phyloP scores from a whole-genome alignment of 1,140 invertebrate species.

The Cardiocondyla obscurior region DNA sequence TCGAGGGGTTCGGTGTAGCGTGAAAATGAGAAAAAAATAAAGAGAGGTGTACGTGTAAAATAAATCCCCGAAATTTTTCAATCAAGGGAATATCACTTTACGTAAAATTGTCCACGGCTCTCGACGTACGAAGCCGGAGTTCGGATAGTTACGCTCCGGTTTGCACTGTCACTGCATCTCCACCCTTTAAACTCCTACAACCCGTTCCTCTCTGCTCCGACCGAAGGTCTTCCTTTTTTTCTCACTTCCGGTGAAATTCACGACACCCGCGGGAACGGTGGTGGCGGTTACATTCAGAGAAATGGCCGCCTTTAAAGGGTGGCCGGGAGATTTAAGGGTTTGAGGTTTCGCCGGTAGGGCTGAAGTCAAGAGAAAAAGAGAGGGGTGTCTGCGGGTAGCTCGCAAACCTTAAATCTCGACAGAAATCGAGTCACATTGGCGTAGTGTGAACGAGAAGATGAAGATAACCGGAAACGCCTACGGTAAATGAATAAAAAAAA shows the following conservation, averaged over 20 bases:
- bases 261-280: slow-evolving; percentile 61
- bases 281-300: slow-evolving; percentile 58
- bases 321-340: slow-evolving; percentile 58
- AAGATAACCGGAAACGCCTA: slow-evolving; percentile 63
- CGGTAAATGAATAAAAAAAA: slow-evolving; percentile 63
- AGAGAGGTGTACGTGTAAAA: not conserved
- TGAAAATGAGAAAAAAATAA: not conserved
- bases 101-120: not conserved
- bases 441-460: slow-evolving; percentile 59
- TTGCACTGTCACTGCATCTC: slow-evolving; percentile 7
- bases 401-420: slow-evolving; percentile 59
- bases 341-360: slow-evolving; percentile 47
- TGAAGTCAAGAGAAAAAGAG: slow-evolving; percentile 34
- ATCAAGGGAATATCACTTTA: not conserved
- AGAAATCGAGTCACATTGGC: slow-evolving; percentile 63
- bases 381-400: slow-evolving; percentile 11
- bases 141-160: slow-evolving; percentile 9
- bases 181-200: not conserved
- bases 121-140: not conserved
- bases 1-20: not conserved
- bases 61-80: slow-evolving; percentile 5
- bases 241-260: slow-evolving; percentile 60
- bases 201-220: not conserved
- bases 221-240: slow-evolving; percentile 23
- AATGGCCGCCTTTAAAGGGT: slow-evolving; percentile 56